These are phyloP conservation scores for Notoglanidium macrostoma DNA, from an alignment of 2,797 vertebrate species.

Conservation along the genomic window DNA sequence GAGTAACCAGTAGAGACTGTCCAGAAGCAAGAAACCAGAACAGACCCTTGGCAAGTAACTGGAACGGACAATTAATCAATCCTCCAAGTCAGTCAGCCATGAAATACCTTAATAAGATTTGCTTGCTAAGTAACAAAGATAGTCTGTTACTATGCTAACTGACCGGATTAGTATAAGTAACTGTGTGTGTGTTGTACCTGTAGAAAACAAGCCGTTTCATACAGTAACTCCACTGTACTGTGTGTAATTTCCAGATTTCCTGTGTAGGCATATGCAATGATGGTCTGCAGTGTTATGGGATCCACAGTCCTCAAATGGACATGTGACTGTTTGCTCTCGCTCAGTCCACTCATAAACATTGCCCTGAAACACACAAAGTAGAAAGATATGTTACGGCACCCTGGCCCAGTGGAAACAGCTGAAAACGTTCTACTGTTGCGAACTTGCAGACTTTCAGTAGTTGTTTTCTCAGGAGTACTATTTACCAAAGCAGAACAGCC, in stretches of 20 bases:
- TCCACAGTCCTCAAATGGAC: constrained; percentile 96
- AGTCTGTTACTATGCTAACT: background rate
- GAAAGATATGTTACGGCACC: background rate
- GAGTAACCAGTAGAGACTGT: too few species aligned
- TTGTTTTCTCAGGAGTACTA: background rate
- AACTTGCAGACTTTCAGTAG: background rate
- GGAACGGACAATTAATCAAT: background rate
- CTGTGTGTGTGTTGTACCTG: constrained; percentile 76
- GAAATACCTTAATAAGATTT: background rate
- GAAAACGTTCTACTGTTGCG: background rate
- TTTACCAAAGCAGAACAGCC: background rate
- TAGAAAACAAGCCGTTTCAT: constrained; percentile 97
- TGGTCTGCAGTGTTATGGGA: constrained; percentile 90
- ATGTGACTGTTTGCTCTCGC: constrained; percentile 97
- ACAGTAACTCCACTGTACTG: constrained; percentile 95
- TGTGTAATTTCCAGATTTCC: constrained; percentile 93
- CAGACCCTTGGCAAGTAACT: background rate
- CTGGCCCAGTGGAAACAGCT: background rate
- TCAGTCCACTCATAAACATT: constrained; percentile 98
- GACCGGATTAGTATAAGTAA: background rate
- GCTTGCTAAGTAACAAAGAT: background rate
- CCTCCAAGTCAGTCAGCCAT: background rate
- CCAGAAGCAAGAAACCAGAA: background rate
- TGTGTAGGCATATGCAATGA: constrained; percentile 97
- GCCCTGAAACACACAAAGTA: constrained; percentile 75